Base-by-base conservation (phyloP, 2,113 vertebrate genomes). In the Mustelus asterias region DNA sequence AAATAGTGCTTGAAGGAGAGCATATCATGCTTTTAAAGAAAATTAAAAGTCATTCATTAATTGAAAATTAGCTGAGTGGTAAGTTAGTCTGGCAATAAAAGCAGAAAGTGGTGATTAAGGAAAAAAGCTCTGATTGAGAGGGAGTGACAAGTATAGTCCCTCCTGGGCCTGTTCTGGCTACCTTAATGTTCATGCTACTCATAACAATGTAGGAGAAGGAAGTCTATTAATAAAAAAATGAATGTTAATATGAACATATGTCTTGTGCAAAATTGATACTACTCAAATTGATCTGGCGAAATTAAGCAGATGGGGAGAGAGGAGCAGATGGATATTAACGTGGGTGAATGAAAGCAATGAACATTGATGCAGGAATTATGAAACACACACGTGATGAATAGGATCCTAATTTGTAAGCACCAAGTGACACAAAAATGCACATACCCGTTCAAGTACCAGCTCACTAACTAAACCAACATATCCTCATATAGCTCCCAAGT, bases 311-410 rank as follows among this genome's bases (percentile, higher is more conserved):
- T 93, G 60, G 89, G 60, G 33, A 67, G 63, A 65, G 60, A 92
- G n/a, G 13, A 83, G 37, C 80, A 83, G 80, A 92, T 92, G 89
- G 58, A n/a, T 92, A 63, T 92, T 65, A 65, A 63, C 37, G 33
- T n/a, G 58, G 60, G n/a, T 65, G 89, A 93, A 93, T 93, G 89
- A 37, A 93, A 93, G 33, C 60, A 93, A 60, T 90, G 85, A 88
- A 54, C 48, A 63, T 90, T 90, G 88, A 60, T 90, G 88, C 26
- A 22, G 54, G 89, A 93, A 93, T 65, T 93, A 65, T 93, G 60
- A 37, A 65, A 65, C 1, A n/a, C 89, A 5, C 14, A 92, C 29
- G 60, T 63, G 86, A 63, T 90, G 89, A 65, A 67, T 41, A n/a
- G 60, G 60, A 93, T 65, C 63, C 18, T 93, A 93, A 93, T 93